A percentile compares a stretch with the other conserved stretches of the same genome.
These are phyloP conservation scores for Platypus cylindrus DNA, from an alignment of 2,888 invertebrate species.

Conservation along the genomic window DNA sequence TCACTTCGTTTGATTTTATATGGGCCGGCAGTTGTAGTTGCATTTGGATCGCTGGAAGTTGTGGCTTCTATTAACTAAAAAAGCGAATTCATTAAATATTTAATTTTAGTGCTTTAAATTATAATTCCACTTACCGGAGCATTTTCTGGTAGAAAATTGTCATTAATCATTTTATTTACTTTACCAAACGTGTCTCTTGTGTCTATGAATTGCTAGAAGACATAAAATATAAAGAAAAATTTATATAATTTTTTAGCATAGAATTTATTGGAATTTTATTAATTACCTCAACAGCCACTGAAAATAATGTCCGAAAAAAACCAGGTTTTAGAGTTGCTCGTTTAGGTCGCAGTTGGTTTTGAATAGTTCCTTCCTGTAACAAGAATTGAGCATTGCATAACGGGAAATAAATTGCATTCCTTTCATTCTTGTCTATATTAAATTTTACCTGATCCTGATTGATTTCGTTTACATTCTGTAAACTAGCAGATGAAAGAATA, in stretches of 20 bases:
- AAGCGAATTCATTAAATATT: too few relatives aligned
- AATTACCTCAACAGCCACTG: conserved; percentile 27
- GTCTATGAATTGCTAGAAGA: conserved; percentile 38
- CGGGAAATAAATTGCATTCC: too few relatives aligned
- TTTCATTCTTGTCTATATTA: too few relatives aligned
- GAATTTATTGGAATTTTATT: neutral
- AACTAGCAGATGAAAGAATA: too few relatives aligned
- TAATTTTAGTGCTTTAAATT: neutral
- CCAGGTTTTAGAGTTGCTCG: conserved; percentile 23
- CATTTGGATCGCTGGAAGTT: conserved; percentile 24
- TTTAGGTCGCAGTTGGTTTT: conserved; percentile 9
- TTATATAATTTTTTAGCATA: neutral
- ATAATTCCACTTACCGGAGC: conserved; percentile 25
- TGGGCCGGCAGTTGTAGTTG: conserved; percentile 32
- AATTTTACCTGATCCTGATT: too few relatives aligned
- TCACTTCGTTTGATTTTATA: conserved; percentile 33
- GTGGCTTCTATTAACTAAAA: conserved; percentile 17
- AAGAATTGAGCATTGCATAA: too few relatives aligned
- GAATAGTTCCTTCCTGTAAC: too few relatives aligned
- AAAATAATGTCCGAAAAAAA: conserved; percentile 28
- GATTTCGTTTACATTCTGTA: too few relatives aligned
- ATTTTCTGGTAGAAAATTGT: conserved; percentile 33
- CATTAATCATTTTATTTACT: conserved; percentile 33
- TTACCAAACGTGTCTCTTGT: conserved; percentile 37
- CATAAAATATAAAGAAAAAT: conserved; percentile 7